These are phyloP conservation scores for Enteromius unitaeniatus DNA, from an alignment of 2,797 vertebrate genomes.

Conservation along the genomic window DNA sequence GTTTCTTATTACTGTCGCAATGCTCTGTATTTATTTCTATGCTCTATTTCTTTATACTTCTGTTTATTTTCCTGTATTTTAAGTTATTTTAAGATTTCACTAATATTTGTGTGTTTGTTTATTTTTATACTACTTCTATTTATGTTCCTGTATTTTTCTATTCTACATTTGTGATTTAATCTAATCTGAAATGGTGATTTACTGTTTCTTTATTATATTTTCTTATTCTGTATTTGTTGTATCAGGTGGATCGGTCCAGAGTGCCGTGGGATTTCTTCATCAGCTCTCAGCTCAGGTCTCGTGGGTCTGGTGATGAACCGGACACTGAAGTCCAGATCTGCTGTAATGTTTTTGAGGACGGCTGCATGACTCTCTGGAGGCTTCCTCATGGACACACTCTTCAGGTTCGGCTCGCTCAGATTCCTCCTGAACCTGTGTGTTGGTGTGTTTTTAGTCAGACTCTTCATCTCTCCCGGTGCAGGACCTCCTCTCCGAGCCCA, in stretches of 20 bases:
- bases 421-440: rapidly evolving
- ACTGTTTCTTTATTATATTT: background rate
- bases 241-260: conserved; percentile 63
- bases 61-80: too few species aligned
- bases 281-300: conserved; percentile 56
- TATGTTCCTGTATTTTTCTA: background rate
- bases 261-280: conserved; percentile 71
- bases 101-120: too few species aligned
- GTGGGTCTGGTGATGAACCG: conserved; percentile 13
- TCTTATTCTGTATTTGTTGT: background rate
- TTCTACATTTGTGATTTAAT: too few species aligned
- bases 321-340: conserved; percentile 43
- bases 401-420: conserved; percentile 18
- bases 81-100: too few species aligned
- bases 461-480: background rate
- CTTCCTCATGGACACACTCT: conserved; percentile 36
- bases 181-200: background rate
- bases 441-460: background rate
- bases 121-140: background rate
- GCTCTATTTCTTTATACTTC: too few species aligned
- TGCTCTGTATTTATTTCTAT: too few species aligned
- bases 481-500: conserved; percentile 5
- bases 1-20: too few species aligned
- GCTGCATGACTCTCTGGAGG: conserved; percentile 67
- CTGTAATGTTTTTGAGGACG: conserved; percentile 69